Evolutionary conservation across 2,797 vertebrate genomes (phyloP).

Genomic region (Paramormyrops hopkinsi): DNA sequence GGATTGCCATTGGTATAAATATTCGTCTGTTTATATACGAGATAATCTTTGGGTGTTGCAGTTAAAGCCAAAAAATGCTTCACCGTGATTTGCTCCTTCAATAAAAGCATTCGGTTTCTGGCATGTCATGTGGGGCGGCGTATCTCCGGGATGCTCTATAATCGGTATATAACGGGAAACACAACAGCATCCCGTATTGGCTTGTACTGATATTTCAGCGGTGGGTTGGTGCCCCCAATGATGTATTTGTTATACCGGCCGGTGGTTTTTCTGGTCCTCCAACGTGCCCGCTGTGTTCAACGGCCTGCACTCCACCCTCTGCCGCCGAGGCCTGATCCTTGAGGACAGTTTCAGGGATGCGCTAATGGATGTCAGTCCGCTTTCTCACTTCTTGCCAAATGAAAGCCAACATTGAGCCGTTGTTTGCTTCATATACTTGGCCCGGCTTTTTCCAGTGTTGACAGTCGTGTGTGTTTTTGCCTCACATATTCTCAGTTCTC

Average conservation of each 20-base stretch:
- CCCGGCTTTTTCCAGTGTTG: not conserved
- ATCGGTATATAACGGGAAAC: not conserved
- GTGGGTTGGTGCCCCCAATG: not conserved
- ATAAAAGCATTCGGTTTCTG: not conserved
- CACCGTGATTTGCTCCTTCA: not conserved
- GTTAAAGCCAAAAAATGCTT: not conserved
- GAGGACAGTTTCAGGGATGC: not conserved
- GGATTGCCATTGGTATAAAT: not conserved
- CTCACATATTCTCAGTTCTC: constrained; percentile 19
- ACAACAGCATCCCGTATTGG: not conserved
- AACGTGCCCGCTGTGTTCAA: not conserved
- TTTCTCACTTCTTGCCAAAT: not conserved
- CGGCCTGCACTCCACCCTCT: not conserved
- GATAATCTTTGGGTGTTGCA: not conserved
- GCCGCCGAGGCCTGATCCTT: not conserved
- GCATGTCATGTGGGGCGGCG: not conserved
- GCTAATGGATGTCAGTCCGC: not conserved
- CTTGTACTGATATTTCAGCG: not conserved
- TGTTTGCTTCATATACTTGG: not conserved
- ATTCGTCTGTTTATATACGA: not conserved
- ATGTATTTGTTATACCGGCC: not conserved
- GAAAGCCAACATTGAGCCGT: not conserved
- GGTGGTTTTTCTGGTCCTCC: not conserved
- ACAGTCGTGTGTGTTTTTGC: constrained; percentile 1
- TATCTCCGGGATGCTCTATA: not conserved